Evolutionary conservation across 1,140 invertebrate genomes (phyloP).

Genomic region (Goniozus legneri): DNA sequence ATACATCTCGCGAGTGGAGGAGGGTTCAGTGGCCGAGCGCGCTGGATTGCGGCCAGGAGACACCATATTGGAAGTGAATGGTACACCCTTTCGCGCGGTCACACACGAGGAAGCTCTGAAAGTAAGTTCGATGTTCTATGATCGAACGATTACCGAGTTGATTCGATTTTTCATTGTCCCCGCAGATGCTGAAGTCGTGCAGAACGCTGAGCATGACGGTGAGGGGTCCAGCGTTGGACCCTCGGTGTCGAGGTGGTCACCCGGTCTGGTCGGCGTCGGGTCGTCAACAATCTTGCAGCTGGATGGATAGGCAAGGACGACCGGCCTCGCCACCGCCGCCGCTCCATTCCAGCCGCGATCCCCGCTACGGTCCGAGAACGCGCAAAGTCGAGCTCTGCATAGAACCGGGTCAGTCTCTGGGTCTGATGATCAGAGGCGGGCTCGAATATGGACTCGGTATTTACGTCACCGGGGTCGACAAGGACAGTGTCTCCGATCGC

Average conservation of each 20-base stretch:
- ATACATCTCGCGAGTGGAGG: slow-evolving; percentile 83
- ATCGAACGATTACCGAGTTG: too few species aligned
- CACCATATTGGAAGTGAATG: slow-evolving; percentile 85
- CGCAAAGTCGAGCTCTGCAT: slow-evolving; percentile 77
- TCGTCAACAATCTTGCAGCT: slow-evolving; percentile 79
- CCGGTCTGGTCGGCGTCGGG: slow-evolving; percentile 55
- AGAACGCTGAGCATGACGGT: slow-evolving; percentile 84
- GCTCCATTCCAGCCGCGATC: slow-evolving; percentile 44
- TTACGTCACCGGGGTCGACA: slow-evolving; percentile 91
- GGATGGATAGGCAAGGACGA: slow-evolving; percentile 86
- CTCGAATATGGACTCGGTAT: slow-evolving; percentile 92
- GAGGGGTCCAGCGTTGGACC: slow-evolving; percentile 62
- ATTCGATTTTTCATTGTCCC: neutral
- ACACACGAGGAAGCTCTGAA: slow-evolving; percentile 85
- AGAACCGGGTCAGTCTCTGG: slow-evolving; percentile 84
- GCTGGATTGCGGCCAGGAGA: slow-evolving; percentile 81
- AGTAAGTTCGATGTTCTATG: too few species aligned
- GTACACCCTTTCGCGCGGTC: slow-evolving; percentile 80
- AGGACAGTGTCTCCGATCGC: slow-evolving; percentile 84
- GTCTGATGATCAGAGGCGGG: slow-evolving; percentile 90
- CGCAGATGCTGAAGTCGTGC: slow-evolving; percentile 84
- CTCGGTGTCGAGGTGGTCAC: slow-evolving; percentile 48
- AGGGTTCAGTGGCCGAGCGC: slow-evolving; percentile 80
- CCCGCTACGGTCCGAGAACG: slow-evolving; percentile 45
- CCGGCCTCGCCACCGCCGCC: slow-evolving; percentile 81